Percentiles rank a stretch among this genome's conserved stretches.
Evolutionary conservation across 23 tunicate species (phyloP).

Genomic region (Styela clava): DNA sequence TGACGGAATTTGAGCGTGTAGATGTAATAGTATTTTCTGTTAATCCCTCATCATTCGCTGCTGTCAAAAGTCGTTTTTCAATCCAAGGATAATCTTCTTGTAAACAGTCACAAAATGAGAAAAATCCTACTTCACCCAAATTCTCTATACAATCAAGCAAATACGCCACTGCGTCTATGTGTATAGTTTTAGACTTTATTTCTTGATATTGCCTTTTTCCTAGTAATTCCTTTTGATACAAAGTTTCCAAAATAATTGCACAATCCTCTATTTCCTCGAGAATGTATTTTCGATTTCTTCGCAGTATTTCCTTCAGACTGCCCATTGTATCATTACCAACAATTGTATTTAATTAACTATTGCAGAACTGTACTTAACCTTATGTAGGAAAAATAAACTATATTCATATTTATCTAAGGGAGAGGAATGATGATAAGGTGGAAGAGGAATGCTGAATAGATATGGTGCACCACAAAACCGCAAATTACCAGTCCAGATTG

Average conservation of each 20-base stretch:
- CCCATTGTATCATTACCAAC: no score
- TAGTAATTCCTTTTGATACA: slow-evolving; percentile 17
- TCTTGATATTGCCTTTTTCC: slow-evolving; percentile 43
- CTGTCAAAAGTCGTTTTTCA: slow-evolving; percentile 4
- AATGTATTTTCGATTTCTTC: slow-evolving; percentile 7
- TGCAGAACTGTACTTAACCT: no score
- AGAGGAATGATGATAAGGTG: no score
- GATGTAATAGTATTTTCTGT: no score
- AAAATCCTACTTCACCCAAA: slow-evolving; percentile 26
- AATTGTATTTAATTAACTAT: no score
- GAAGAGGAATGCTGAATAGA: no score
- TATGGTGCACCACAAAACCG: no score
- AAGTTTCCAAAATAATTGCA: slow-evolving; percentile 7
- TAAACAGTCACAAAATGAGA: slow-evolving; percentile 35
- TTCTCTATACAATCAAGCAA: slow-evolving; percentile 33
- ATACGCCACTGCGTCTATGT: slow-evolving; percentile 23
- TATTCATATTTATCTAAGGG: no score
- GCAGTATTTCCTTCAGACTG: slow-evolving; percentile 16
- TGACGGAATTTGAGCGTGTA: background rate
- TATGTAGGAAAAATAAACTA: no score
- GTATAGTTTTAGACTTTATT: slow-evolving; percentile 42
- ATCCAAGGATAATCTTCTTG: slow-evolving; percentile 55
- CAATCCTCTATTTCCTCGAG: slow-evolving; percentile 5
- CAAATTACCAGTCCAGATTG: no score
- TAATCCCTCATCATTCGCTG: slow-evolving; percentile 1